Evolutionary conservation across 2,888 invertebrate genomes (phyloP), one percentile per base, ranked within the genome.

Genomic region (Athalia rosae): DNA sequence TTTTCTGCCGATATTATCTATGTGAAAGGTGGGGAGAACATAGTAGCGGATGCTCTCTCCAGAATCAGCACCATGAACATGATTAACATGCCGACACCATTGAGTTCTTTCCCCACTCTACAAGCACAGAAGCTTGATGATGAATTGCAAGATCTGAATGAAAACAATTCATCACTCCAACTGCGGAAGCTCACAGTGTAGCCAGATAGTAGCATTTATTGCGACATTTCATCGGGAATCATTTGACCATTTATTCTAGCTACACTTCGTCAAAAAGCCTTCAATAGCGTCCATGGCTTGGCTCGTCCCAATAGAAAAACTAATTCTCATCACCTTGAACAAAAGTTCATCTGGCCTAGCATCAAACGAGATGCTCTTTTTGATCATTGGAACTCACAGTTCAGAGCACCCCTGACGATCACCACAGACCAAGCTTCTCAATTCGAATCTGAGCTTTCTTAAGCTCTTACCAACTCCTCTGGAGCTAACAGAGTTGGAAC

Each of bases 391-490:
- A n/a, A n/a, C n/a, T n/a, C n/a, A n/a, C 77, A 83, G 4, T 89
- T 84, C 76, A 87, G 87, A 5, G 78, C 82, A 1, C 87, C 86
- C 0, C 58, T 69, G 5, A 71, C 79, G 11, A 82, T 87, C 7
- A 85, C 84, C 0, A 83, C 85, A 8, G 87, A 88, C 77, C 84
- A 84, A 74, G 86, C 85, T 0, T 59, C 82, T 5, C 83, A 87
- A 69, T 85, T 86, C 59, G 80, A 84, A 69, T 80, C 80, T 3
- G 47, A 69, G 4, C 41, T 86, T 3, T 84, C 82, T 71, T 77
- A 53, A 8, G 76, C 78, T n/a, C 77, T 85, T 0, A 74, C 79
- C 9, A 66, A 77, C 5, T 47, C 84, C 4, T 56, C 80, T 5
- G 82, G 81, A 13, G 56, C 73, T 11, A 74, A 76, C 50, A 81